A percentile compares a stretch with the other conserved stretches of the same genome.
Evolutionary conservation across 2,113 vertebrate genomes (phyloP).

Genomic region (Engraulis encrasicolus): DNA sequence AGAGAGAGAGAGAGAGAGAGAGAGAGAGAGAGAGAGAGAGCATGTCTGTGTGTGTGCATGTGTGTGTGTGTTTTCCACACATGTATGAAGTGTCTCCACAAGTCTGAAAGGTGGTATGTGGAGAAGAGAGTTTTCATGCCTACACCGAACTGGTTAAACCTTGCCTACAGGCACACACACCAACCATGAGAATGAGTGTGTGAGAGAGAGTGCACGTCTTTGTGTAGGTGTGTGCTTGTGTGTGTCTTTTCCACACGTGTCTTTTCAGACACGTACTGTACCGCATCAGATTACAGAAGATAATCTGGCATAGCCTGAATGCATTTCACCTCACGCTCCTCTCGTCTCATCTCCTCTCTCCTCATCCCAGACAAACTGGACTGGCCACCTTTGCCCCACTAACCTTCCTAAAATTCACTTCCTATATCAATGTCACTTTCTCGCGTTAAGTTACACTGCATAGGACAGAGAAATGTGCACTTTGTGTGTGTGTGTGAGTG

Average conservation of each 20-base stretch:
- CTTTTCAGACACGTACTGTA: background rate
- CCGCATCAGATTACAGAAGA: constrained; percentile 15
- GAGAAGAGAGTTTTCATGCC: background rate
- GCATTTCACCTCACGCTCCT: background rate
- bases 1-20: no score
- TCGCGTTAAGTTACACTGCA: background rate
- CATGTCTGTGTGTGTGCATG: no score
- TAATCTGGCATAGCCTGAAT: background rate
- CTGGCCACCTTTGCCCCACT: constrained; percentile 15
- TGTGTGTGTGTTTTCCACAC: no score
- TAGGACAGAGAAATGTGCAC: background rate
- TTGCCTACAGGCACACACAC: background rate
- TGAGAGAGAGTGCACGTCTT: background rate
- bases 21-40: no score
- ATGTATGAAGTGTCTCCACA: background rate
- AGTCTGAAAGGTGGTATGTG: background rate
- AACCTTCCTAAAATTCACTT: background rate
- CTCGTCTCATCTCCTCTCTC: no score
- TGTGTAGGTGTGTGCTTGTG: background rate
- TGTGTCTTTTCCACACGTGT: background rate
- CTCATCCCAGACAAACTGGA: constrained; percentile 32
- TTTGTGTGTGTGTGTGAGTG: background rate
- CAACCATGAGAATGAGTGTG: background rate
- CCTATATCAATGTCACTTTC: background rate
- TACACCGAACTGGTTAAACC: background rate